Evolutionary conservation across 2,797 vertebrate genomes (phyloP).

Genomic region (Hippopotamyrus pictus): DNA sequence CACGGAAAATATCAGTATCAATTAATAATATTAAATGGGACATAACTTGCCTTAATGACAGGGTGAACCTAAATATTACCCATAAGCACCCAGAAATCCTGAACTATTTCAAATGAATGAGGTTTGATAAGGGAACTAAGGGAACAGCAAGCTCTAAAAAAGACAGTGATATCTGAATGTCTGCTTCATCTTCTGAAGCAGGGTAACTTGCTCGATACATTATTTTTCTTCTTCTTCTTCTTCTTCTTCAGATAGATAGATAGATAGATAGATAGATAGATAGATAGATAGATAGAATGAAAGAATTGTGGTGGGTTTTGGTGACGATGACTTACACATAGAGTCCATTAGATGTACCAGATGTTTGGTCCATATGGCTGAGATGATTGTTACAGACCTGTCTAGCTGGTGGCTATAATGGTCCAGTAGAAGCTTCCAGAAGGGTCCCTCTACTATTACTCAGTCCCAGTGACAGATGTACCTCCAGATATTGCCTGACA

Average conservation of each 20-base stretch:
- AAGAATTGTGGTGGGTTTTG: neutral
- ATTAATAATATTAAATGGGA: slow-evolving; percentile 5
- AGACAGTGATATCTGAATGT: neutral
- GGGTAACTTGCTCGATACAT: neutral
- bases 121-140: neutral
- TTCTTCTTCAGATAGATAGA: neutral
- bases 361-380: slow-evolving; percentile 29
- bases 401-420: slow-evolving; percentile 32
- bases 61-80: neutral
- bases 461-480: slow-evolving; percentile 28
- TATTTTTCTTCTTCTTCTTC: neutral
- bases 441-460: slow-evolving; percentile 3
- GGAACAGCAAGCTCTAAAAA: neutral
- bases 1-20: neutral
- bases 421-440: slow-evolving; percentile 18
- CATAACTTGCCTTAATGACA: neutral
- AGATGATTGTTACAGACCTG: slow-evolving; percentile 22
- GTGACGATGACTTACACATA: neutral
- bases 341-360: slow-evolving; percentile 25
- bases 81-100: neutral
- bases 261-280: neutral
- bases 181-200: neutral
- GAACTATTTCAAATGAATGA: neutral
- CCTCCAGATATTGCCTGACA: slow-evolving; percentile 18
- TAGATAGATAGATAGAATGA: neutral